Percentiles rank a stretch among this genome's conserved stretches.
These are phyloP conservation scores for Siniperca scherzeri DNA, from an alignment of 2,797 vertebrate species.

Conservation along the genomic window DNA sequence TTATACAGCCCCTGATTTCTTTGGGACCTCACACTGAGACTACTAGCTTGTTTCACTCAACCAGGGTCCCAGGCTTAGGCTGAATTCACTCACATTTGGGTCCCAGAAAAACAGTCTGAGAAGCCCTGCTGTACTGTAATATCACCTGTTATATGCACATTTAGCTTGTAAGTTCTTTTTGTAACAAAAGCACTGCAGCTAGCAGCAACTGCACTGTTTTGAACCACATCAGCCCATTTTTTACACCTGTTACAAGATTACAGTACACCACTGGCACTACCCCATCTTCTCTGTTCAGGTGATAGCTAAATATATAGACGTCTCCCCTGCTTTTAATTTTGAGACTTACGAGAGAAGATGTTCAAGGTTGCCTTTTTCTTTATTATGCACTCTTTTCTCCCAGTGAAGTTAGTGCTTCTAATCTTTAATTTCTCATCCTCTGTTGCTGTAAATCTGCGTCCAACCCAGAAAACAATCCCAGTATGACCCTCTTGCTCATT, in stretches of 20 bases:
- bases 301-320: neutral
- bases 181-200: constrained; percentile 33
- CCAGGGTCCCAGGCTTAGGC: constrained; percentile 12
- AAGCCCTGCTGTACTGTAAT: constrained; percentile 24
- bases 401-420: neutral
- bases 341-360: constrained; percentile 4
- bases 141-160: constrained; percentile 18
- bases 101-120: constrained; percentile 10
- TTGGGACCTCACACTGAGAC: neutral
- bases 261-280: constrained; percentile 9
- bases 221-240: neutral
- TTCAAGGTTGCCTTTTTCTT: constrained; percentile 33
- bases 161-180: constrained; percentile 27
- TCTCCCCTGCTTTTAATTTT: constrained; percentile 35
- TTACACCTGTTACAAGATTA: constrained; percentile 32
- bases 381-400: neutral
- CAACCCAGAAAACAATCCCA: neutral
- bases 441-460: constrained; percentile 37
- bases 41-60: constrained; percentile 17
- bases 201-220: constrained; percentile 34
- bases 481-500: neutral
- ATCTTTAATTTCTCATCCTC: neutral
- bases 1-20: constrained; percentile 17
- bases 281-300: constrained; percentile 23
- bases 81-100: neutral